Evolutionary conservation across 1,140 invertebrate species (phyloP).

Genomic region (Zaprionus vittiger): DNA sequence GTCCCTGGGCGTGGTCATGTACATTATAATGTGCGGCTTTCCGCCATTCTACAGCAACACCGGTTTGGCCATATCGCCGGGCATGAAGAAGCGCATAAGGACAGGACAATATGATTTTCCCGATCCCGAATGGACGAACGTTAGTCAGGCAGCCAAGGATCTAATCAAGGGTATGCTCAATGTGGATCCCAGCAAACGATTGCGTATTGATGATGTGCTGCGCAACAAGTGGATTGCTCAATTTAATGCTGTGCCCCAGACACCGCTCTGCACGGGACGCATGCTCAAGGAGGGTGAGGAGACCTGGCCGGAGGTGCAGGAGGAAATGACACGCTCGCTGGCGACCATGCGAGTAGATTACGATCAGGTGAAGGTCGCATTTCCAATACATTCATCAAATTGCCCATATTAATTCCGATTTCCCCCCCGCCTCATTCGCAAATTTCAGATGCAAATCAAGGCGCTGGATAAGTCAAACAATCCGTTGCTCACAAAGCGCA

Average conservation of each 20-base stretch:
- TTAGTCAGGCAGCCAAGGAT: constrained; percentile 97
- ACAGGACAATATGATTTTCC: constrained; percentile 99
- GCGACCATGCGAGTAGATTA: constrained; percentile 98
- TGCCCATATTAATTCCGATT: neutral
- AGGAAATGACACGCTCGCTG: constrained; percentile 98
- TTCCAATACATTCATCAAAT: neutral
- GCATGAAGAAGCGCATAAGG: constrained; percentile 99
- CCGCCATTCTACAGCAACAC: constrained; percentile 99
- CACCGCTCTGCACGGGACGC: constrained; percentile 94
- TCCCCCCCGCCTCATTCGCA: neutral
- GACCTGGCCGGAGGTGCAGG: constrained; percentile 98
- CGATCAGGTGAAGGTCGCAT: constrained; percentile 87
- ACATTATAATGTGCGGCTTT: constrained; percentile 97
- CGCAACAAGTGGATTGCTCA: constrained; percentile 95
- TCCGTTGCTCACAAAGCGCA: constrained; percentile 93
- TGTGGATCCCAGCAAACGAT: constrained; percentile 95
- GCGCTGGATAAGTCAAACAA: constrained; percentile 96
- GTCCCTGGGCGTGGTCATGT: constrained; percentile 99
- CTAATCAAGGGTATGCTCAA: constrained; percentile 96
- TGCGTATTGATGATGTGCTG: constrained; percentile 96
- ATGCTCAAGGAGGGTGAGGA: constrained; percentile 95
- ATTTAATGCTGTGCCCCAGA: constrained; percentile 95
- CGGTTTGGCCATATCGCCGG: constrained; percentile 98
- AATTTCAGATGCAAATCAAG: constrained; percentile 89
- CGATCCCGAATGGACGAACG: constrained; percentile 97